phyloP scores from a whole-genome alignment of 2,113 vertebrate species.

The Haplochromis vanheusdeni region DNA sequence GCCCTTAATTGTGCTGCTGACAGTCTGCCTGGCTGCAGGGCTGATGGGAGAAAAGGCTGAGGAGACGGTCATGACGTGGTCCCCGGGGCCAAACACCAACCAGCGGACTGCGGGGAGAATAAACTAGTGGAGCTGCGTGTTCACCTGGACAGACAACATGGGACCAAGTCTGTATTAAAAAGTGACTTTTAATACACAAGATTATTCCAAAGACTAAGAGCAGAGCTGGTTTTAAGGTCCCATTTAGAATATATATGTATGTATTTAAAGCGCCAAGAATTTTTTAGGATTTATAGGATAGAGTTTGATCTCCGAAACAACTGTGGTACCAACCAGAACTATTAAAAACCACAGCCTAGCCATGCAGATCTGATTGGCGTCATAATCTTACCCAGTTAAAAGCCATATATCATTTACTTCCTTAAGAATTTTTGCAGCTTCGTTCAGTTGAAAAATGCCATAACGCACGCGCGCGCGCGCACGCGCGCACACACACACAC shows the following conservation, averaged over 20 bases:
- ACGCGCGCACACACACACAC: background rate
- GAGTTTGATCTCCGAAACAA: background rate
- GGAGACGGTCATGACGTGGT: background rate
- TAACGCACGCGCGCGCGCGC: accelerated
- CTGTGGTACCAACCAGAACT: background rate
- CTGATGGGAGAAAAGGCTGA: slow-evolving; percentile 37
- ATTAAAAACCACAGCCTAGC: background rate
- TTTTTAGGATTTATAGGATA: background rate
- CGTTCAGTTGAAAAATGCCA: background rate
- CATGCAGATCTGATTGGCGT: background rate
- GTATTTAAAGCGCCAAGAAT: background rate
- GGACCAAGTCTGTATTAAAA: background rate
- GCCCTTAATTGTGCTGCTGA: slow-evolving; percentile 64
- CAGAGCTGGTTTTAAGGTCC: background rate
- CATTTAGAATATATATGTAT: background rate
- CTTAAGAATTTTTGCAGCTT: background rate
- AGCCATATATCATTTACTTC: background rate
- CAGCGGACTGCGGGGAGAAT: background rate
- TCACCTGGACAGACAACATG: slow-evolving; percentile 8
- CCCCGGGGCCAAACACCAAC: background rate
- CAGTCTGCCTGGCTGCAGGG: slow-evolving; percentile 48
- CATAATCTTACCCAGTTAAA: background rate
- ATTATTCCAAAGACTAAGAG: background rate
- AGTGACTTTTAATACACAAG: background rate
- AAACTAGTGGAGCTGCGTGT: background rate